phyloP scores from a whole-genome alignment of 1,140 invertebrate species.

The Halesus radiatus region DNA sequence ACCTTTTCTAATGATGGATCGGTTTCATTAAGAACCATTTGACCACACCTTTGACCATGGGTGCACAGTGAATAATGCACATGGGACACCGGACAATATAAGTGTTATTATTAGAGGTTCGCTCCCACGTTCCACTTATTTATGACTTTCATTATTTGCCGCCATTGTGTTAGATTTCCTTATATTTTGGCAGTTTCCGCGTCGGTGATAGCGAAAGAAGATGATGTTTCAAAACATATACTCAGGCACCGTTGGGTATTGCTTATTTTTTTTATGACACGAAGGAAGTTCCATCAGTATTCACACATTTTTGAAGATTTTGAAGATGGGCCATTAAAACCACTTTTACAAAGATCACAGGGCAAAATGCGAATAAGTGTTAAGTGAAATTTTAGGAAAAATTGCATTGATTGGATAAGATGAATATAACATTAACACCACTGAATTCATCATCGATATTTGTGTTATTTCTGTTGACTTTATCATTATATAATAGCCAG shows the following conservation, averaged over 20 bases:
- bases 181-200: conserved; percentile 27
- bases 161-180: conserved; percentile 25
- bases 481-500: no score
- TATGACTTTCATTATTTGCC: conserved; percentile 36
- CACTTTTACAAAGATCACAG: no score
- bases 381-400: no score
- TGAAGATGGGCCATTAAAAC: no score
- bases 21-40: neutral
- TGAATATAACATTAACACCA: no score
- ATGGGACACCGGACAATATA: neutral
- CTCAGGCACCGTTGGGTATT: neutral
- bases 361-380: no score
- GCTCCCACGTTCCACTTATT: conserved; percentile 35
- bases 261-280: neutral
- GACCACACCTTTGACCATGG: neutral
- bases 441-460: no score
- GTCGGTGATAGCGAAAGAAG: neutral
- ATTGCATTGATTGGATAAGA: no score
- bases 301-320: neutral
- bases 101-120: no score
- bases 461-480: no score
- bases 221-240: conserved; percentile 3
- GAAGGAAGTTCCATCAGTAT: neutral
- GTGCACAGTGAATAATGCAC: neutral
- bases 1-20: neutral